phyloP scores from a whole-genome alignment of 1,140 invertebrate species.

The Drosophila bipectinata region DNA sequence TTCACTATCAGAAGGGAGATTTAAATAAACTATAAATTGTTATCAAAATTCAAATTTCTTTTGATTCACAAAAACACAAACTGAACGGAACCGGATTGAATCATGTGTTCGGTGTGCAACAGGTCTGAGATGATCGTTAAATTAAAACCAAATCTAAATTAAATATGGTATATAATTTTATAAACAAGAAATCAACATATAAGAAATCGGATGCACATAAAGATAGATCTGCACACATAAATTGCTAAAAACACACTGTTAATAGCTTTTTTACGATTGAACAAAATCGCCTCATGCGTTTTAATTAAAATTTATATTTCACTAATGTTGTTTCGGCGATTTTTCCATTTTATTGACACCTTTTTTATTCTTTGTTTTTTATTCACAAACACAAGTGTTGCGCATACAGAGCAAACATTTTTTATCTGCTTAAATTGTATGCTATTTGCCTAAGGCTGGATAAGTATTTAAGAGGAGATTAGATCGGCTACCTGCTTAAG shows the following conservation, averaged over 20 bases:
- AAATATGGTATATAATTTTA: slow-evolving; percentile 4
- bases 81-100: slow-evolving; percentile 25
- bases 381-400: slow-evolving; percentile 58
- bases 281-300: slow-evolving; percentile 31
- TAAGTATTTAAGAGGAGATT: slow-evolving; percentile 34
- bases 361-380: slow-evolving; percentile 25
- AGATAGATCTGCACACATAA: slow-evolving; percentile 18
- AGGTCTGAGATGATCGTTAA: slow-evolving; percentile 26
- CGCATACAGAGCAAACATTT: slow-evolving; percentile 27
- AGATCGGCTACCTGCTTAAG: slow-evolving; percentile 52
- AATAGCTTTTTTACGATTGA: slow-evolving; percentile 37
- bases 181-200: slow-evolving; percentile 13
- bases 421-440: slow-evolving; percentile 38
- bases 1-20: slow-evolving; percentile 5
- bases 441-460: slow-evolving; percentile 41
- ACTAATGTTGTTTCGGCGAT: slow-evolving; percentile 6
- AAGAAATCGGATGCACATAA: slow-evolving; percentile 4
- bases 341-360: slow-evolving; percentile 21
- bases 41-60: slow-evolving; percentile 30
- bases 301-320: slow-evolving; percentile 35
- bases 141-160: slow-evolving; percentile 25
- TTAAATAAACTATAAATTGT: slow-evolving; percentile 7
- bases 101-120: slow-evolving; percentile 22
- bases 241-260: slow-evolving; percentile 25
- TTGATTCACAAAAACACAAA: slow-evolving; percentile 36